Conservation (phyloP, 2,113 vertebrate genomes). For the Microcebus lehilahytsara region DNA sequence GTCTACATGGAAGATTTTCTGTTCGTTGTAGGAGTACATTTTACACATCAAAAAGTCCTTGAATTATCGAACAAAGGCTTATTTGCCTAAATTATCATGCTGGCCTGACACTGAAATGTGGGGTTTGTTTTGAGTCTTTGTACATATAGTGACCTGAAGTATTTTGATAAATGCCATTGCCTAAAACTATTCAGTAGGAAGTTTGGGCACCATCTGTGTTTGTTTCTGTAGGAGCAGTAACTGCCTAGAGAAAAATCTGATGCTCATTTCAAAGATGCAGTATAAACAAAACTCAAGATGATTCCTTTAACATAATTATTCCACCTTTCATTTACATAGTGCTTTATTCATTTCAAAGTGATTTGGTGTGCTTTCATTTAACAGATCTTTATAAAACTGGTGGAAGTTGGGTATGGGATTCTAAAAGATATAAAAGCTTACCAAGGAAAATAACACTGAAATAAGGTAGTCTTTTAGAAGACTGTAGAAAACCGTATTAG, state of each 20-base stretch:
- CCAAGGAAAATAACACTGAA: conserved; percentile 17
- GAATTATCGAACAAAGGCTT: conserved; percentile 43
- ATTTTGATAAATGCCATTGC: conserved; percentile 62
- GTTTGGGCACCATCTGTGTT: conserved; percentile 64
- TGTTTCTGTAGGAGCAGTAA: conserved; percentile 62
- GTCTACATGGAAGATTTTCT: not conserved
- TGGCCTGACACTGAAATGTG: not conserved
- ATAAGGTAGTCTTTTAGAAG: not conserved
- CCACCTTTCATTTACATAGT: conserved; percentile 48
- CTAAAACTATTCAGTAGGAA: conserved; percentile 53
- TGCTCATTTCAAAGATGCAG: conserved; percentile 66
- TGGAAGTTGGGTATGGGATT: not conserved
- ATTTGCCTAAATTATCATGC: conserved; percentile 51
- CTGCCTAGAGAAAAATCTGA: conserved; percentile 45
- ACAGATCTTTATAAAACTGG: not conserved
- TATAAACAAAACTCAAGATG: conserved; percentile 68
- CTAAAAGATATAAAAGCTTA: not conserved
- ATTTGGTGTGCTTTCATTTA: conserved; percentile 38
- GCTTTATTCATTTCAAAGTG: conserved; percentile 44
- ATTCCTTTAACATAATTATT: conserved; percentile 51
- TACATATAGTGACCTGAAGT: conserved; percentile 55
- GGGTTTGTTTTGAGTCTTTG: conserved; percentile 37
- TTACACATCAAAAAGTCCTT: conserved; percentile 60
- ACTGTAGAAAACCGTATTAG: not conserved
- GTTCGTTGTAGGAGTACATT: not conserved